These are phyloP conservation scores for Protobothrops mucrosquamatus DNA, from an alignment of 2,113 vertebrate genomes.

Conservation along the genomic window DNA sequence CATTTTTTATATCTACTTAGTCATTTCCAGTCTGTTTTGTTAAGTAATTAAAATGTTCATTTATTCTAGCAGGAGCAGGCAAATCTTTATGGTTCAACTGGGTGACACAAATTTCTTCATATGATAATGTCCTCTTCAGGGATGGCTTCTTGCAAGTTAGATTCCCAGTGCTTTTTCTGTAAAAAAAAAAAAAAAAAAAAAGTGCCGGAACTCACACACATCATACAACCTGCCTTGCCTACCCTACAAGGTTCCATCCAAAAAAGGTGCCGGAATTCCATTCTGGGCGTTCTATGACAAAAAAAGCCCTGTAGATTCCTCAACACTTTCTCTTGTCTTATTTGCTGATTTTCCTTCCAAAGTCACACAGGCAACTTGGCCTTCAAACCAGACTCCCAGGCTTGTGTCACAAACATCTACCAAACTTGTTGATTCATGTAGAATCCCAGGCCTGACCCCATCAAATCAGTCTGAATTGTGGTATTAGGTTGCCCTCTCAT, in stretches of 20 bases:
- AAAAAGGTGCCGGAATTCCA: too few species aligned
- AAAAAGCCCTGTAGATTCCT: neutral
- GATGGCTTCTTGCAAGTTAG: slow-evolving; percentile 22
- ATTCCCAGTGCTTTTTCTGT: neutral
- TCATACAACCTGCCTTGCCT: too few species aligned
- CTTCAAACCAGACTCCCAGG: slow-evolving; percentile 97
- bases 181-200: too few species aligned
- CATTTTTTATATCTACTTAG: neutral
- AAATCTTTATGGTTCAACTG: slow-evolving; percentile 78
- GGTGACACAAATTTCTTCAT: slow-evolving; percentile 90
- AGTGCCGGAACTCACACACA: too few species aligned
- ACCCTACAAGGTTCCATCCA: too few species aligned
- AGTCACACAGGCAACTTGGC: slow-evolving; percentile 82
- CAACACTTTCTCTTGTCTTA: slow-evolving; percentile 31
- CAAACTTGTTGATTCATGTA: slow-evolving; percentile 84
- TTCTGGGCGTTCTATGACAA: too few species aligned
- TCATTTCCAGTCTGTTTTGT: neutral
- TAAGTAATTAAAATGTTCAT: neutral
- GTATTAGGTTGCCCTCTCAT: neutral
- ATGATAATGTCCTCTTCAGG: slow-evolving; percentile 79
- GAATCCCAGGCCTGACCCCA: neutral
- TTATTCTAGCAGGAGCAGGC: slow-evolving; percentile 82
- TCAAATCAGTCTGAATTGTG: neutral
- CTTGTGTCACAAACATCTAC: slow-evolving; percentile 89
- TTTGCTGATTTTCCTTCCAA: slow-evolving; percentile 55